Base-by-base conservation (phyloP, 2,113 vertebrate species). In the Ameiurus melas region DNA sequence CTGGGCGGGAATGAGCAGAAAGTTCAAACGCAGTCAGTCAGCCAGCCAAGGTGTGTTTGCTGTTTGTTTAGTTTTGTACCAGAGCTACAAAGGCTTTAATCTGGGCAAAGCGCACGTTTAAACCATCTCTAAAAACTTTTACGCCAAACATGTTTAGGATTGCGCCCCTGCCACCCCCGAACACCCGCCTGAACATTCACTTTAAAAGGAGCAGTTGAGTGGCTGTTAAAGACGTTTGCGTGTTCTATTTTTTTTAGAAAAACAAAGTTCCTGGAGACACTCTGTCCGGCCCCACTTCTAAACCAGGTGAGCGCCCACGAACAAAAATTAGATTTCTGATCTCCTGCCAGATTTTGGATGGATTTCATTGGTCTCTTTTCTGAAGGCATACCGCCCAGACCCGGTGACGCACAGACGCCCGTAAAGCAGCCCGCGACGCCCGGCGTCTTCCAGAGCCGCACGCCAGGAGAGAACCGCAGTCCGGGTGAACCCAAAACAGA, bases 381-480 rank as follows among this genome's bases (percentile, higher is more conserved):
- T 33, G 1, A n/a, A 87, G 88, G 78, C 75, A 36, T 82, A 62
- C n/a, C 25, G 19, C 57, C 71, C 43, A 13, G 39, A 85, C 51
- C 36, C 2, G 80, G 33, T 14, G 88, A 90, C 13, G 51, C 60
- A 51, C 79, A 64, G 89, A 87, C 84, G 3, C 58, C 78, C 20
- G 87, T 89, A 9, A 55, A 84, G 33, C 87, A 88, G 25, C 88
- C 90, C 83, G 25, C 92, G 87, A 85, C 92, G 84, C 25, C 88
- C 2, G 25, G 80, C 25, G 75, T 83, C 57, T 2, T 92, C 90
- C 89, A 90, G 89, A 39, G 89, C 92, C n/a, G 89, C 84, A 30
- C 88, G 84, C 90, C 92, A 93, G 86, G 66, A 68, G 94, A 92
- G 16, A 85, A 88, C 58, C 87, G 89, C 88, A 90, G 91, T 85